Evolutionary conservation across 1,140 invertebrate genomes (phyloP).

Genomic region (Neodiprion virginianus): DNA sequence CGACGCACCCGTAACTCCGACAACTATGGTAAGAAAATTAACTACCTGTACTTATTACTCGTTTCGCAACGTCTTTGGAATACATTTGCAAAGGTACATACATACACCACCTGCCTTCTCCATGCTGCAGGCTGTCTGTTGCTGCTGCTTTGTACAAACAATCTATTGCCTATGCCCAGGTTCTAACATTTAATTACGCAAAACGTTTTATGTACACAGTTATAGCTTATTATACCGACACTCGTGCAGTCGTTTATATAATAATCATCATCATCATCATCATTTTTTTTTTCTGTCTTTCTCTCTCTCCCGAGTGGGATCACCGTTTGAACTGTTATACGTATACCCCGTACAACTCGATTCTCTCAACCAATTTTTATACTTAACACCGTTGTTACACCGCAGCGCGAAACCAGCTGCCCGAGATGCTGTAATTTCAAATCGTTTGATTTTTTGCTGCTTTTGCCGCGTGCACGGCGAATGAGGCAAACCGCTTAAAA

Average conservation of each 20-base stretch:
- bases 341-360: too few species aligned
- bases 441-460: too few species aligned
- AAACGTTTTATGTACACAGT: background rate
- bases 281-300: too few species aligned
- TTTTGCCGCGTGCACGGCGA: too few species aligned
- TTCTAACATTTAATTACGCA: background rate
- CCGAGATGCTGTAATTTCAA: too few species aligned
- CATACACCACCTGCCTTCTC: background rate
- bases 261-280: background rate
- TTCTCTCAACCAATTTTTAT: too few species aligned
- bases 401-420: too few species aligned
- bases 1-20: background rate
- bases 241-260: background rate
- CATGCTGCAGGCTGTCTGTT: background rate
- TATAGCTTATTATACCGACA: background rate
- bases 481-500: too few species aligned
- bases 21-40: background rate
- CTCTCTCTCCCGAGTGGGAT: too few species aligned
- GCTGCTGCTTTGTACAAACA: background rate
- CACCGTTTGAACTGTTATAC: too few species aligned
- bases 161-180: background rate
- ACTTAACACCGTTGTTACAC: too few species aligned
- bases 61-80: constrained; percentile 2
- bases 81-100: background rate
- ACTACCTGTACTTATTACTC: background rate